Percentiles rank a stretch among this genome's conserved stretches.
These are phyloP conservation scores for Cacoxenus indagator DNA, from an alignment of 2,888 invertebrate species.

Conservation along the genomic window DNA sequence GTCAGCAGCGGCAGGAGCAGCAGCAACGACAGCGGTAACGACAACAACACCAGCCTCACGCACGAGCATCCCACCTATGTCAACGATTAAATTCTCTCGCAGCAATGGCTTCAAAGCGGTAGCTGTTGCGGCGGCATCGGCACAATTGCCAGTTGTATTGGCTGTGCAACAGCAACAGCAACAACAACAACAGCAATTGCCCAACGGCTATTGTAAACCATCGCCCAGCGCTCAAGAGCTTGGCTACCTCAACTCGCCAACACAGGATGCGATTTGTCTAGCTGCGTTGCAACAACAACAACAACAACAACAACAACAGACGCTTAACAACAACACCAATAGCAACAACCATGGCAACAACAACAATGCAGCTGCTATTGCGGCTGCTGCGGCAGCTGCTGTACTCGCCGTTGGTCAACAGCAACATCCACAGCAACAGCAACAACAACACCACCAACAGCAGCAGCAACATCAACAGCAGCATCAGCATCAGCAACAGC, in stretches of 20 bases:
- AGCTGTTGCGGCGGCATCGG: conserved; percentile 39
- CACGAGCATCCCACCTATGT: conserved; percentile 69
- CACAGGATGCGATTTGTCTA: conserved; percentile 60
- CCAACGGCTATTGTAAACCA: conserved; percentile 69
- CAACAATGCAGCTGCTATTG: conserved; percentile 32
- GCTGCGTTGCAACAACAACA: conserved; percentile 33
- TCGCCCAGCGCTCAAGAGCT: conserved; percentile 69
- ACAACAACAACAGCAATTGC: conserved; percentile 55
- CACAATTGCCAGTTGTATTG: conserved; percentile 34
- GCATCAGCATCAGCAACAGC: conserved; percentile 25
- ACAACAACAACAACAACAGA: conserved; percentile 44
- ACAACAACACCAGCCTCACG: conserved; percentile 46
- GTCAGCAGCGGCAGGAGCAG: conserved; percentile 13
- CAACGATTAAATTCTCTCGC: conserved; percentile 67
- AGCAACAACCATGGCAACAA: conserved; percentile 43
- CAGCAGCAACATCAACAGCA: conserved; percentile 20
- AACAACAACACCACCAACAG: conserved; percentile 39
- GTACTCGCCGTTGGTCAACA: neutral
- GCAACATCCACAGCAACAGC: conserved; percentile 24
- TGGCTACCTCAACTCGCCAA: conserved; percentile 67
- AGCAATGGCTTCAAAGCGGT: conserved; percentile 56
- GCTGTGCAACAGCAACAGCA: conserved; percentile 35
- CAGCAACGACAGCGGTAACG: conserved; percentile 38
- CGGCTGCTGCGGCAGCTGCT: conserved; percentile 41
- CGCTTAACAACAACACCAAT: conserved; percentile 41